Base-by-base conservation (phyloP, 2,888 invertebrate genomes). In the Schrankia costaestrigalis region DNA sequence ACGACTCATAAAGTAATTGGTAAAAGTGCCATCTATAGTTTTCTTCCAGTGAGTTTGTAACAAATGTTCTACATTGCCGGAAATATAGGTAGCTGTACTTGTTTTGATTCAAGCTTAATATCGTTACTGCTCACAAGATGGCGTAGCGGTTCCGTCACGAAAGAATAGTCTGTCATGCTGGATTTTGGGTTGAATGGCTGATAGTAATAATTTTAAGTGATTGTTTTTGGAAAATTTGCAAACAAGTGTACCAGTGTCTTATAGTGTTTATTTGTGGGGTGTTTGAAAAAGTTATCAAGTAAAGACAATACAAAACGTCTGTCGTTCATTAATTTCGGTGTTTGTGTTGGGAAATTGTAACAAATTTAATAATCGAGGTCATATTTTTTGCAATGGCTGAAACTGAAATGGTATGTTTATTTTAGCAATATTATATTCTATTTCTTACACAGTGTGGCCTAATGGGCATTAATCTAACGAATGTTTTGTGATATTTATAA, bases 101-200 rank as follows among this genome's bases (percentile, higher is more conserved):
- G 21, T 21, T 21, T 8, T 8, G 10, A 9, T 21, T 1, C 21
- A 9, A 21, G 3, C n/a, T 23, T 36, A 11, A 39, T 53, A n/a
- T 25, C 14, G 17, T 11, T 17, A 36, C 18, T 36, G 7, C 28
- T 26, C 49, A 48, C 43, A 42, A 82, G 80, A 75, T 76, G 79
- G 76, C 78, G 70, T 40, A 26, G 17, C 31, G 19, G 35, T 25
- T 19, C 47, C 48, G 31, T 22, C 46, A 48, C 31, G 39, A 37
- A 28, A 19, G 27, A 29, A 15, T 29, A 39, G 43, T 56, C 47
- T 58, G 56, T 59, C 52, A 57, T 57, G 60, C 51, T 63, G 46
- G 63, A 54, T 67, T 65, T 56, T 65, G 73, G 59, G 74, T 75
- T 79, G 78, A 78, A 79, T 78, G 77, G 64, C 80, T 78, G 80